Percentiles rank a stretch among this genome's conserved stretches.
These are phyloP conservation scores for Magallana ariakensis DNA, from an alignment of 1,140 invertebrate genomes.

Conservation along the genomic window DNA sequence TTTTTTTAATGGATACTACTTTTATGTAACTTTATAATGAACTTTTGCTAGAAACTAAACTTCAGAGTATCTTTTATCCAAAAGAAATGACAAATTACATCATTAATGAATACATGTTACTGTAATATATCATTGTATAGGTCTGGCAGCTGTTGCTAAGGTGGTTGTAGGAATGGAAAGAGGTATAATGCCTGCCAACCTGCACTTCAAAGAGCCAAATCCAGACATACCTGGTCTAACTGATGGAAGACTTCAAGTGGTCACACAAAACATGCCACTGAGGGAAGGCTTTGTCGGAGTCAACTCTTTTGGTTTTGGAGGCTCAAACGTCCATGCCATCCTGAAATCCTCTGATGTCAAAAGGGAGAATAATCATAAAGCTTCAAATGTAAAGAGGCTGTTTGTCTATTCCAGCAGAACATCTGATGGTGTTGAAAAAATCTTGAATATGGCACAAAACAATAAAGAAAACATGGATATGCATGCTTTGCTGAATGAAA, in stretches of 20 bases:
- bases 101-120: too few species aligned
- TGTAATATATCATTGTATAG: constrained; percentile 71
- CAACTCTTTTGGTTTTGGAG: constrained; percentile 99
- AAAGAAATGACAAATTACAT: too few species aligned
- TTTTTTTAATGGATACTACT: too few species aligned
- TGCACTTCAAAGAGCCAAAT: constrained; percentile 94
- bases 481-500: constrained; percentile 87
- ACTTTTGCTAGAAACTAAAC: too few species aligned
- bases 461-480: constrained; percentile 86
- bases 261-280: constrained; percentile 89
- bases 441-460: constrained; percentile 84
- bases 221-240: constrained; percentile 91
- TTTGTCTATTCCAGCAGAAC: constrained; percentile 91
- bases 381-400: constrained; percentile 82
- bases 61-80: too few species aligned
- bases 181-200: constrained; percentile 91
- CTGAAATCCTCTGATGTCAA: constrained; percentile 83
- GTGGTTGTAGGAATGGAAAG: constrained; percentile 93
- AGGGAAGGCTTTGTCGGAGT: constrained; percentile 91
- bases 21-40: too few species aligned
- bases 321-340: constrained; percentile 95
- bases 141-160: constrained; percentile 93
- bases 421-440: constrained; percentile 86
- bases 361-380: constrained; percentile 24
- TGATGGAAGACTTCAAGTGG: constrained; percentile 93